Base-by-base conservation (phyloP, 2,113 vertebrate genomes). In the Oryctolagus cuniculus region DNA sequence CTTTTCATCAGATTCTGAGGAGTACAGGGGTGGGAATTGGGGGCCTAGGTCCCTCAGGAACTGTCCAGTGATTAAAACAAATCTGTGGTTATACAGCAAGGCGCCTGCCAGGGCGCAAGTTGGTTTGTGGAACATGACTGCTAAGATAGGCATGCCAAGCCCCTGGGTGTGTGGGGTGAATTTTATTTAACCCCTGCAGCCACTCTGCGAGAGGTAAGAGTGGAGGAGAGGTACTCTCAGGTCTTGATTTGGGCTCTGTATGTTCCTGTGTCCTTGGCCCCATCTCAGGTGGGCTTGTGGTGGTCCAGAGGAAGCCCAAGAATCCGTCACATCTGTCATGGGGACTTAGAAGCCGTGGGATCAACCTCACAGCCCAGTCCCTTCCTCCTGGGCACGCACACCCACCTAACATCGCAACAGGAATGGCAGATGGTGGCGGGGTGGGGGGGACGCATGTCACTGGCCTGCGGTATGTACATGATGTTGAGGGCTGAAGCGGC, bases 61-160 rank as follows among this genome's bases (percentile, higher is more conserved):
- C 97, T 97, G 97, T 98, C 97, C 96, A 97, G 96, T 98, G 97
- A 98, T 98, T 98, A 98, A 98, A 98, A 97, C 89, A 98, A 97
- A 98, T 98, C 97, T 24, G 82, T 34, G 29, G 97, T 98, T 97
- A 93, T 34, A 94, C 96, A 89, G 92, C 86, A 85, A 98, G 98
- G 97, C 93, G 94, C 96, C 96, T 97, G 97, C 95, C 97, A 98
- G 97, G 97, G 97, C 97, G 29, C 97, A 95, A 91, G 95, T 97
- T 96, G 80, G 92, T 93, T 96, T 97, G 95, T 95, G 93, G 96
- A 98, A 97, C 96, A 98, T 95, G 96, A 98, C 97, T 63, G 95
- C 91, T 97, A 84, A 87, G 67, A 74, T 89, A 84, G 87, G 84
- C 89, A 86, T 97, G 96, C 96, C 97, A 97, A 97, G 96, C 81